These are phyloP conservation scores for Hypomecis atomaria DNA, from an alignment of 2,888 invertebrate genomes.

Conservation along the genomic window DNA sequence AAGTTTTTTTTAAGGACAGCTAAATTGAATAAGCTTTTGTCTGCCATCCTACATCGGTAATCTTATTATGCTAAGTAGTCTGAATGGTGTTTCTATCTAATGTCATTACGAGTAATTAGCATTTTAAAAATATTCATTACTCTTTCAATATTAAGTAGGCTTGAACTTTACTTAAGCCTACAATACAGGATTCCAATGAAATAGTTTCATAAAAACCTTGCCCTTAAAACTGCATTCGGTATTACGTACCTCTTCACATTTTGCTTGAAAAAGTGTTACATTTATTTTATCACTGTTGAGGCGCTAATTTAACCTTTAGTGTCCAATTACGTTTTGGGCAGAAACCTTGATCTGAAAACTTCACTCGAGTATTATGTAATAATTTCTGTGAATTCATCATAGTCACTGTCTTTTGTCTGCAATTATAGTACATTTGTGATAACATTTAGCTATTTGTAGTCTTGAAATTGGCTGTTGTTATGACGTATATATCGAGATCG, in stretches of 20 bases:
- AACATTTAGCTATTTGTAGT: not conserved
- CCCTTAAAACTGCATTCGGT: too few species aligned
- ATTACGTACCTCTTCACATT: too few species aligned
- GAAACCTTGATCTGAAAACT: not conserved
- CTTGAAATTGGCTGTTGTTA: too few species aligned
- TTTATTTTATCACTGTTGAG: too few species aligned
- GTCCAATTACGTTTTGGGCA: not conserved
- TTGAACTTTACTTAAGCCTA: not conserved
- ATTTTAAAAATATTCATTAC: conserved; percentile 48
- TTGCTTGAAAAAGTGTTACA: too few species aligned
- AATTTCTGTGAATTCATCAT: not conserved
- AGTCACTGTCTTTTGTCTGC: too few species aligned
- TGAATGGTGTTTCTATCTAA: conserved; percentile 36
- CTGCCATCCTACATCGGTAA: conserved; percentile 37
- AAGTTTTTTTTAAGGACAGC: too few species aligned
- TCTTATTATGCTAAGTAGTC: conserved; percentile 45
- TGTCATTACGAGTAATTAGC: conserved; percentile 44
- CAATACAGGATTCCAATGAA: too few species aligned
- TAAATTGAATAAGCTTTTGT: conserved; percentile 14
- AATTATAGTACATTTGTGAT: too few species aligned
- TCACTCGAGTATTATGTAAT: conserved; percentile 1
- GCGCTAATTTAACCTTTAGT: too few species aligned
- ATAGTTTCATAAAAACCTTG: too few species aligned
- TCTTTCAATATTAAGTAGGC: conserved; percentile 40
- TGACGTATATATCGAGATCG: too few species aligned